Conservation (phyloP, 2,888 invertebrate genomes). For the Heliconius erato region DNA sequence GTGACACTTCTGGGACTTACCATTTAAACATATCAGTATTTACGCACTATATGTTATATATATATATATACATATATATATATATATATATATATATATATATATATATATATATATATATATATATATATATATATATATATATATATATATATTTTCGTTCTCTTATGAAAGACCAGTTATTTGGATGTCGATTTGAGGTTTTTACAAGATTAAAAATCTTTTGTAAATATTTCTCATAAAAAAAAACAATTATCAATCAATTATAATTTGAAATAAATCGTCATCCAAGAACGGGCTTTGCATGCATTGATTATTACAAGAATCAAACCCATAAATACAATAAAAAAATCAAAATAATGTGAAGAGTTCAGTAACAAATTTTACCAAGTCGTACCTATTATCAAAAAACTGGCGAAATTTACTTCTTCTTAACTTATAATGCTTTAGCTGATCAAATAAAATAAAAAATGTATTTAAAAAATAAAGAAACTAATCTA, state of each 20-base stretch:
- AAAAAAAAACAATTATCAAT: not conserved
- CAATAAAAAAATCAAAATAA: not conserved
- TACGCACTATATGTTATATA: not conserved
- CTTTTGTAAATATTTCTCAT: not conserved
- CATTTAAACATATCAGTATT: conserved; percentile 22
- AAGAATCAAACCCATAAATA: not conserved
- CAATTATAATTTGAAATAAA: not conserved
- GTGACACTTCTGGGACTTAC: conserved; percentile 12
- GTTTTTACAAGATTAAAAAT: not conserved
- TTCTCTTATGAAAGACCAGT: not conserved
- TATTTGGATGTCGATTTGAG: not conserved
- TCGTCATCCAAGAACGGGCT: not conserved
- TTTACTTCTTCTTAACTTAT: not conserved
- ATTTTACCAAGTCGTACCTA: not conserved
- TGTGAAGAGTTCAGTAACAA: not conserved
- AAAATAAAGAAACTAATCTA: not conserved
- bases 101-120: no score
- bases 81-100: no score
- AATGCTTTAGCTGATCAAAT: not conserved
- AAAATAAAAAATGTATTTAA: not conserved
- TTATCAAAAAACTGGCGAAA: not conserved
- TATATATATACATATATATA: no score
- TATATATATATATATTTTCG: no score
- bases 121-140: no score
- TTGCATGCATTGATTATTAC: not conserved